Percentiles rank a stretch among this genome's conserved stretches.
Evolutionary conservation across 1,140 invertebrate species (phyloP).

Genomic region (Drosophila dunni): DNA sequence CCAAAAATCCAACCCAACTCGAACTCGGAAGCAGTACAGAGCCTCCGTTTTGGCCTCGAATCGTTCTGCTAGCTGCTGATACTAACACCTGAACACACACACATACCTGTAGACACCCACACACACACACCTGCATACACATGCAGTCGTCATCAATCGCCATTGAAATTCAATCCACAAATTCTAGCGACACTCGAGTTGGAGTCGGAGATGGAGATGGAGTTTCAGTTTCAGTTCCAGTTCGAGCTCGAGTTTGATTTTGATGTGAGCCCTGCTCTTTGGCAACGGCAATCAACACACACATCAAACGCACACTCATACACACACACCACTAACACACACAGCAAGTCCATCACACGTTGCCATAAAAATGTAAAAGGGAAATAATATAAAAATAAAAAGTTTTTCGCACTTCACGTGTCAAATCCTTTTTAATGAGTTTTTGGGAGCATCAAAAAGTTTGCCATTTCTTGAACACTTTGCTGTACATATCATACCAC

Average conservation of each 20-base stretch:
- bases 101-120: conserved; percentile 32
- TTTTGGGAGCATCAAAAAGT: conserved; percentile 83
- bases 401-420: conserved; percentile 83
- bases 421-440: conserved; percentile 84
- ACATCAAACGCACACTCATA: conserved; percentile 68
- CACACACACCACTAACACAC: conserved; percentile 18
- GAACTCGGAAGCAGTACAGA: conserved; percentile 38
- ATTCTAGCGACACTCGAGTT: conserved; percentile 69
- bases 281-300: conserved; percentile 71
- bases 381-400: conserved; percentile 83
- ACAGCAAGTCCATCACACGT: conserved; percentile 63
- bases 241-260: conserved; percentile 40
- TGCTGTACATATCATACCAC: conserved; percentile 24
- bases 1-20: conserved; percentile 36
- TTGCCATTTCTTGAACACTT: conserved; percentile 80
- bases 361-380: conserved; percentile 84
- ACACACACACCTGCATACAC: conserved; percentile 14
- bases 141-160: conserved; percentile 71
- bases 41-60: conserved; percentile 48
- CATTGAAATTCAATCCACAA: conserved; percentile 83
- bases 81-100: conserved; percentile 30
- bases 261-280: conserved; percentile 65
- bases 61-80: conserved; percentile 10
- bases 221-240: not conserved
- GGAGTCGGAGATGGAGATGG: conserved; percentile 20